Conservation (phyloP, 2,797 vertebrate species). For the Brotogeris chrysoptera region DNA sequence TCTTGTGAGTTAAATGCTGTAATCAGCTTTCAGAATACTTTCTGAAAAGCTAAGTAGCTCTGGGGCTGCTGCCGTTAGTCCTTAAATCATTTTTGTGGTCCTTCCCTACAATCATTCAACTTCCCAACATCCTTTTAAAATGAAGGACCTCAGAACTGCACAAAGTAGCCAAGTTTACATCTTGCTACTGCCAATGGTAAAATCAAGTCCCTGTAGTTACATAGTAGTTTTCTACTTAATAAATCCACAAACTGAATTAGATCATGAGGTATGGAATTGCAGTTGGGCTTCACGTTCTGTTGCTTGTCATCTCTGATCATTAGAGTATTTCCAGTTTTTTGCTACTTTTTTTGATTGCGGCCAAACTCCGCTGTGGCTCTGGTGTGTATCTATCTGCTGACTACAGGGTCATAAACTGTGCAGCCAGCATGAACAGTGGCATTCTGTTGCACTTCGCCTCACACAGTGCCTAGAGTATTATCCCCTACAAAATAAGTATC, state of each 20-base stretch:
- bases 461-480: not conserved
- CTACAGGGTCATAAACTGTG: not conserved
- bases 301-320: not conserved
- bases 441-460: not conserved
- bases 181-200: not conserved
- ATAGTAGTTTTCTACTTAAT: not conserved
- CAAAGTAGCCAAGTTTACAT: not conserved
- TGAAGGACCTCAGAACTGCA: not conserved
- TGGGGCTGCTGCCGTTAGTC: not conserved
- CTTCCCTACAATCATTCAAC: not conserved
- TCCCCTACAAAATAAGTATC: not conserved
- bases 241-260: not conserved
- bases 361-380: not conserved
- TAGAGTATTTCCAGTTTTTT: not conserved
- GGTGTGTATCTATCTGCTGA: not conserved
- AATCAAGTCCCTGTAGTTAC: not conserved
- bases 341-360: not conserved
- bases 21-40: not conserved
- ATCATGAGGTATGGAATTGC: not conserved
- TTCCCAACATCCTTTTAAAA: conserved; percentile 25
- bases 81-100: not conserved
- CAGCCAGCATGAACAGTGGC: not conserved
- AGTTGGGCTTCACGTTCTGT: not conserved
- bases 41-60: conserved; percentile 2
- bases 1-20: not conserved